phyloP scores from a whole-genome alignment of 2,797 vertebrate genomes.

The Apodemus agrarius region DNA sequence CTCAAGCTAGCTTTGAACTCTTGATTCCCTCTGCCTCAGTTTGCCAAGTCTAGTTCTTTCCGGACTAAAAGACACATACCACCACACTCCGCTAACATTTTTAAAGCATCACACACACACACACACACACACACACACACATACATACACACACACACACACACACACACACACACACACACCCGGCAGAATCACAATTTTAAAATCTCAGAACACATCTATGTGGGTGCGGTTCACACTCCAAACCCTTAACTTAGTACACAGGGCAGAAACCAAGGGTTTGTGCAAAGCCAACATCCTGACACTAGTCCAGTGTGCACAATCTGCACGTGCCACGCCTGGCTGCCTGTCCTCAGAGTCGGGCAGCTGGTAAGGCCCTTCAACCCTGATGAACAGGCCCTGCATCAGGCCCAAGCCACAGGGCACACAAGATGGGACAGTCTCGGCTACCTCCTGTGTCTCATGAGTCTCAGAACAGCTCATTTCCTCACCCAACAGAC shows the following conservation, averaged over 20 bases:
- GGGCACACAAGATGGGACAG: no score
- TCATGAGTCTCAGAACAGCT: background rate
- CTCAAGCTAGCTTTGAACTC: background rate
- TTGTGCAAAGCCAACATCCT: background rate
- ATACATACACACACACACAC: no score
- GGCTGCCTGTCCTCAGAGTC: background rate
- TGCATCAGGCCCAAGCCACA: background rate
- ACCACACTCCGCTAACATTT: conserved; percentile 4
- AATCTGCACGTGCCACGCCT: background rate
- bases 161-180: no score
- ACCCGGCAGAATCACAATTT: background rate
- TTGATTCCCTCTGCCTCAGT: background rate
- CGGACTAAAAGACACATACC: background rate
- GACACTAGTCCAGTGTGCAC: background rate
- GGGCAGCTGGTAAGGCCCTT: background rate
- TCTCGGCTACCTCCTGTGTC: background rate
- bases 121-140: no score
- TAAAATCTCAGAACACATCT: background rate
- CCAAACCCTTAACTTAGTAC: background rate
- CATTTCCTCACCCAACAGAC: background rate
- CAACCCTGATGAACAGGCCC: background rate
- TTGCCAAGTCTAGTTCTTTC: background rate
- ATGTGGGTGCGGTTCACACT: background rate
- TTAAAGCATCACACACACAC: background rate
- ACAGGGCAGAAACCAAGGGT: background rate